Percentiles rank a stretch among this genome's conserved stretches.
Conservation (phyloP, 2,888 invertebrate species). For the Tenthredo scrophulariae region DNA sequence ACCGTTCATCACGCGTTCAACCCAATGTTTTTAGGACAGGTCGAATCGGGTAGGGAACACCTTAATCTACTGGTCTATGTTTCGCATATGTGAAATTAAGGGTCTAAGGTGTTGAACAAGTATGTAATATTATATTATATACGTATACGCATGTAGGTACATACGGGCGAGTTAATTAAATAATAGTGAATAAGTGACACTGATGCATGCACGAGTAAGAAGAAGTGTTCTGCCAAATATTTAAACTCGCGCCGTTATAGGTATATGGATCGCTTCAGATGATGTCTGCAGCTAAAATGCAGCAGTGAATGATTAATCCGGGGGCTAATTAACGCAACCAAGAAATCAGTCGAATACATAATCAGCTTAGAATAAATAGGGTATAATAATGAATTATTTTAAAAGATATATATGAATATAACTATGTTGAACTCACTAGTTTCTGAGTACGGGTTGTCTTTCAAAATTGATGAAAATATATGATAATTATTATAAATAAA, state of each 20-base stretch:
- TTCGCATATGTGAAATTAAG: conserved; percentile 31
- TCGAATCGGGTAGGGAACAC: too few species aligned
- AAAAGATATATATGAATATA: conserved; percentile 31
- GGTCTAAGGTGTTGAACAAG: conserved; percentile 11
- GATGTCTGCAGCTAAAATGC: background rate
- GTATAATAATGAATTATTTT: conserved; percentile 33
- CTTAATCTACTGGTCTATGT: background rate
- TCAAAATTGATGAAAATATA: conserved; percentile 58
- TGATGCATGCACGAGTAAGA: background rate
- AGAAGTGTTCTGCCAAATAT: background rate
- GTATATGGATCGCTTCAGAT: background rate
- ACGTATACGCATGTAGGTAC: background rate
- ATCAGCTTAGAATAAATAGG: conserved; percentile 65
- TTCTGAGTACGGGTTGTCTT: conserved; percentile 67
- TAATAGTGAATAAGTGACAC: conserved; percentile 3
- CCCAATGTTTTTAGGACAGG: too few species aligned
- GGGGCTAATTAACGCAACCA: conserved; percentile 67
- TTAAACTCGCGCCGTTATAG: background rate
- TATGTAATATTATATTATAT: conserved; percentile 8
- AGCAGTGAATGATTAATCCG: conserved; percentile 36
- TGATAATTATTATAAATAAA: conserved; percentile 52
- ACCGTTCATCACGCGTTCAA: too few species aligned
- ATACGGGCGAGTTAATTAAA: conserved; percentile 12
- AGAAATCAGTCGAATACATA: conserved; percentile 76
- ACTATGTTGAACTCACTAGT: conserved; percentile 44